phyloP scores from a whole-genome alignment of 2,113 vertebrate species.

The Camelus dromedarius region DNA sequence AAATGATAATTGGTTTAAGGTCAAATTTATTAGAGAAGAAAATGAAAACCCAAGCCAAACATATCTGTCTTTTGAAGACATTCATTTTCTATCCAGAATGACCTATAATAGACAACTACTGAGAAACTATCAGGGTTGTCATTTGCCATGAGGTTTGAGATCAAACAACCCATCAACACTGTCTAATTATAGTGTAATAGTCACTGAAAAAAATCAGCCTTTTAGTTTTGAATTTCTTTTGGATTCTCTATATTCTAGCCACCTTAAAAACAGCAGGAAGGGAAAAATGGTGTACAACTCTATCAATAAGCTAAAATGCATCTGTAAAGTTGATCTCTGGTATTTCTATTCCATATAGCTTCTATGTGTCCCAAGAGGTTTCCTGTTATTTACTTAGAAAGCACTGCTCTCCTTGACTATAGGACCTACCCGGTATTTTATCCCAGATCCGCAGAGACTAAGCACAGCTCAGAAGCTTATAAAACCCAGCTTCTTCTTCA shows the following conservation, averaged over 20 bases:
- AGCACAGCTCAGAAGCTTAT: background rate
- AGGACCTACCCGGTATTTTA: background rate
- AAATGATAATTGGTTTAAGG: background rate
- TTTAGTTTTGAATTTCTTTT: background rate
- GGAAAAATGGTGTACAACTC: background rate
- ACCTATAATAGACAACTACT: background rate
- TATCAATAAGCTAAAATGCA: constrained; percentile 2
- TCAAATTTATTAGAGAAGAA: background rate
- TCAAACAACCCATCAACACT: background rate
- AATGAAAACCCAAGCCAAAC: background rate
- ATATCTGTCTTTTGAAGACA: background rate
- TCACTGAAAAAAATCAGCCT: background rate
- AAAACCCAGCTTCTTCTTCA: constrained; percentile 7
- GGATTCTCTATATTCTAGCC: background rate
- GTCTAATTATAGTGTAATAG: background rate
- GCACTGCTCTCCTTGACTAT: background rate
- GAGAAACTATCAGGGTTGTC: background rate
- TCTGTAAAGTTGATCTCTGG: background rate
- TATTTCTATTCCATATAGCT: background rate
- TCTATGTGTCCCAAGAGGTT: background rate
- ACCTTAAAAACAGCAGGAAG: background rate
- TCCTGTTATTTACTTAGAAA: constrained; percentile 19
- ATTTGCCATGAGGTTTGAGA: background rate
- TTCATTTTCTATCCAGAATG: background rate
- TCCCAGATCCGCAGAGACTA: background rate